These are phyloP conservation scores for Carcharodon carcharias DNA, from an alignment of 2,797 vertebrate species.

Conservation along the genomic window DNA sequence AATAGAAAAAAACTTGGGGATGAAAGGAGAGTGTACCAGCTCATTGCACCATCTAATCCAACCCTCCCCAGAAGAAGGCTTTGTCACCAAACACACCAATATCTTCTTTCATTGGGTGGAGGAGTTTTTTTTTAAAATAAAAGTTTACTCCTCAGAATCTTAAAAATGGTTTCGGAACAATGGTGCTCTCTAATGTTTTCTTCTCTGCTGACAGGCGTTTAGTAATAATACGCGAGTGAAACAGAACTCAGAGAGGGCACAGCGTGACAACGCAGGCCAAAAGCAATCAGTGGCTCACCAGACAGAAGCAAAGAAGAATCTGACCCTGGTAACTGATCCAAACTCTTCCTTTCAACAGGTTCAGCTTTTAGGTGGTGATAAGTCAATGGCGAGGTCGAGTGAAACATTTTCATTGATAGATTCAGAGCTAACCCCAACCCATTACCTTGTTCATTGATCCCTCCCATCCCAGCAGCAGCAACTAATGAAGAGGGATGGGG, in stretches of 20 bases:
- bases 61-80: neutral
- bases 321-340: conserved; percentile 66
- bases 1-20: neutral
- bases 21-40: neutral
- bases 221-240: conserved; percentile 39
- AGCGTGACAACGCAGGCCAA: neutral
- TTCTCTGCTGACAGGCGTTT: neutral
- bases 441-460: neutral
- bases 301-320: conserved; percentile 68
- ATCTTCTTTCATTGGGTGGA: neutral
- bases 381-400: too few species aligned
- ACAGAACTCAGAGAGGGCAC: neutral
- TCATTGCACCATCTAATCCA: neutral
- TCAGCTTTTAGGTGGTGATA: too few species aligned
- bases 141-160: neutral
- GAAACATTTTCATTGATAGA: neutral
- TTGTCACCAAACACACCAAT: too few species aligned
- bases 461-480: too few species aligned
- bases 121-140: neutral
- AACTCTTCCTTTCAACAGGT: neutral
- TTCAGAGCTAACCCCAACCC: neutral
- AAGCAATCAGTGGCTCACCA: conserved; percentile 58
- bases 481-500: neutral
- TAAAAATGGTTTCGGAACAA: neutral
- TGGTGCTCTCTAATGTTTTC: neutral